Evolutionary conservation across 2,888 invertebrate species (phyloP), one percentile per base, ranked within the genome.

Genomic region (Drosophila stalkeri): DNA sequence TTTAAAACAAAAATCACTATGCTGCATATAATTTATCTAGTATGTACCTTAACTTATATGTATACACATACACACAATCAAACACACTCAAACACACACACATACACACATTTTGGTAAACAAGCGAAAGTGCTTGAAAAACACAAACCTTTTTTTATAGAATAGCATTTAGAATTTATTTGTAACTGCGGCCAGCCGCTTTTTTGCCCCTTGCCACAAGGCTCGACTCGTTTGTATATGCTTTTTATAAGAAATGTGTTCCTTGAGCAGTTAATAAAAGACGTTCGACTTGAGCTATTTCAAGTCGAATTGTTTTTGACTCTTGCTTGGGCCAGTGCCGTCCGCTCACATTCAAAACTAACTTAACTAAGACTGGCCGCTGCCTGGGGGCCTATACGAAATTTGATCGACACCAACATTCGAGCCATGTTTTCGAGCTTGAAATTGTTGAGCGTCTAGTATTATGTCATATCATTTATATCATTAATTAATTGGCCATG

Each of bases 1-100:
- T 41, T 49, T 41, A 41, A 41, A 57, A 56, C 49, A 52, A 63
- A 78, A 82, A 72, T 70, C 61, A 72, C 72, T 81, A 74, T 86
- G 82, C 85, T 85, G 88, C 83, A 86, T 84, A 84, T 86, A 88
- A 90, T 86, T 80, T 81, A 80, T 79, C 77, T 84, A 88, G 87
- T 86, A 86, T 84, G 86, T 90, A 88, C 85, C 86, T 82, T 86
- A 77, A 80, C 72, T 80, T 88, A 80, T 82, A 75, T 64, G 71
- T 62, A 69, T 33, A 78, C 68, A 67, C 77, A 61, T 33, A 41
- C 37, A 37, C 49, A 68, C 62, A n/a, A n/a, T 27, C 27, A 27
- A 31, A 63, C 61, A 69, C 56, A 64, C 68, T 51, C 64, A n/a
- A 8, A 60, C 56, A 67, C 52, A 41, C 20, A 60, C 33, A 76